Evolutionary conservation across 2,797 vertebrate species (phyloP), one percentile per base, ranked within the genome.

Genomic region (Crocidura indochinensis): DNA sequence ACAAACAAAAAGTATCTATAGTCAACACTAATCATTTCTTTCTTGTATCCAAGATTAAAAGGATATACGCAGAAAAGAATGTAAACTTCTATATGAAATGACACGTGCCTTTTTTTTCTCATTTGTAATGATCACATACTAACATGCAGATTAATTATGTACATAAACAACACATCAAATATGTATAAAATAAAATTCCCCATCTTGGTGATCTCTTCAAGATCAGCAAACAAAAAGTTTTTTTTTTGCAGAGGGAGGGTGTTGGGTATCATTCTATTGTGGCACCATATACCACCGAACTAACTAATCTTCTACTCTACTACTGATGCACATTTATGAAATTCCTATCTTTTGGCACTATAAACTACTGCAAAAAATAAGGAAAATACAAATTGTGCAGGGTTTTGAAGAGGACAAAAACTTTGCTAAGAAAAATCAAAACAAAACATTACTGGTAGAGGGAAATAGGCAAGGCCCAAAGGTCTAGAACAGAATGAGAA

Each of bases 401-500:
- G 26, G 44, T 91, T 79, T 87, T 64, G 27, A 79, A 88, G 22
- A 11, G 0, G 29, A 69, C 84, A 60, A 94, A 79, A 82, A 68
- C 46, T 74, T 27, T 64, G 47, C 26, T 69, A 88, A 75, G 46
- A n/a, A 29, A 81, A 87, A 62, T 74, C 72, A 24, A 86, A 10
- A 24, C 19, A 85, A 72, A 38, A 91, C 69, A 65, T 27, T 53
- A 88, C 9, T 9, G 7, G 38, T 2, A 89, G 47, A 62, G 10
- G n/a, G 72, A 77, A 81, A 27, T 46, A 75, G 62, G 10, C 44
- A 90, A 86, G 51, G 38, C 24, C 74, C 62, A 71, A 69, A 92
- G 44, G 12, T 77, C 1, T 85, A 73, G 86, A 77, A 86, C 12
- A n/a, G 64, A 44, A 80, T 53, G 17, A 74, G 75, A 76, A 38